These are phyloP conservation scores for Loxodonta africana DNA, from an alignment of 2,113 vertebrate species.

Conservation along the genomic window DNA sequence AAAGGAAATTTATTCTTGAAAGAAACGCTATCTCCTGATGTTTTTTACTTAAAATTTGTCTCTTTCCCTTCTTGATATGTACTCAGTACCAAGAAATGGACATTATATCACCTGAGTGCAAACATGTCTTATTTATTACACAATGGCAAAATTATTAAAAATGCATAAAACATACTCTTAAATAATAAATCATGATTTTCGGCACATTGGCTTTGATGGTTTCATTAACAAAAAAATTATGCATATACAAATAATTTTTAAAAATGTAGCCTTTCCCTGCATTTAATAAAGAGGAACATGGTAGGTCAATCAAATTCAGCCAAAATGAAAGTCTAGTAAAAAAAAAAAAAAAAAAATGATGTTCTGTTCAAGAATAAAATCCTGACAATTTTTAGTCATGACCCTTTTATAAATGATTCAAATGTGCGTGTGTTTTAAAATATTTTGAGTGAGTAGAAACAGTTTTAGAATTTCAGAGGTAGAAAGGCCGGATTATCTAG, in stretches of 20 bases:
- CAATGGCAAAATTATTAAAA: slow-evolving; percentile 61
- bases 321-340: slow-evolving; percentile 25
- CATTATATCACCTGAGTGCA: slow-evolving; percentile 30
- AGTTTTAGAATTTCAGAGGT: background rate
- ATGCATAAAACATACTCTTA: slow-evolving; percentile 49
- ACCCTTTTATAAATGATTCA: slow-evolving; percentile 42
- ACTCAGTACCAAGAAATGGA: slow-evolving; percentile 55
- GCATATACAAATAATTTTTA: too few relatives aligned
- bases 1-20: slow-evolving; percentile 52
- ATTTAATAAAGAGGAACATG: slow-evolving; percentile 20
- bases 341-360: background rate
- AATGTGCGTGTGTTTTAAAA: background rate
- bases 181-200: background rate
- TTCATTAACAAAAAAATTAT: background rate
- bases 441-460: background rate
- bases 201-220: background rate
- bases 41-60: slow-evolving; percentile 54
- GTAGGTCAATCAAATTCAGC: background rate
- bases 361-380: background rate
- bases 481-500: background rate
- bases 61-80: background rate
- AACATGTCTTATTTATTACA: slow-evolving; percentile 51
- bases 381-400: background rate
- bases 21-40: slow-evolving; percentile 33
- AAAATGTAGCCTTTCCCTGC: background rate